Conservation (phyloP, 1,140 invertebrate genomes). For the Cyclina sinensis region DNA sequence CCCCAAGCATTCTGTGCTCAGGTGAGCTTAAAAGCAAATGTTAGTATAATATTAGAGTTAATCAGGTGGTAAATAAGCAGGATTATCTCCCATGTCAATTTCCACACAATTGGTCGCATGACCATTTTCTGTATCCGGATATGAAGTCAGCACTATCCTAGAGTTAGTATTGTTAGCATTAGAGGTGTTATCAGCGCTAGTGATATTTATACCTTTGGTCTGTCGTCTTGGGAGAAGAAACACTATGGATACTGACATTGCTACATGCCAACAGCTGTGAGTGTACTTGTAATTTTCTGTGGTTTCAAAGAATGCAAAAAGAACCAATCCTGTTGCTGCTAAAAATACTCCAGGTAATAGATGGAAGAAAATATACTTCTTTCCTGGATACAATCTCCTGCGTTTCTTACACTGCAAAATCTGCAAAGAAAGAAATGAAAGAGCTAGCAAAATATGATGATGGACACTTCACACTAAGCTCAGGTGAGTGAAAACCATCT, state of each 20-base stretch:
- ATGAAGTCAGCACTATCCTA: conserved; percentile 36
- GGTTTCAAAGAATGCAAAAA: conserved; percentile 95
- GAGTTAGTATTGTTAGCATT: conserved; percentile 48
- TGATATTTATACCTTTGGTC: conserved; percentile 63
- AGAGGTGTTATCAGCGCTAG: conserved; percentile 22
- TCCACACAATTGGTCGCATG: conserved; percentile 16
- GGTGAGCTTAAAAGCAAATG: too few relatives aligned
- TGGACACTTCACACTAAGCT: too few relatives aligned
- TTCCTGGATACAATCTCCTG: conserved; percentile 83
- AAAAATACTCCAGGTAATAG: conserved; percentile 92
- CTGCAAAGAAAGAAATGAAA: conserved; percentile 83
- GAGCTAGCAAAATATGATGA: too few relatives aligned
- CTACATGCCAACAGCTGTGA: conserved; percentile 94
- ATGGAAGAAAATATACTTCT: conserved; percentile 87
- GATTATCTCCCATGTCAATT: conserved; percentile 35
- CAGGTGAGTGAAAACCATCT: too few relatives aligned
- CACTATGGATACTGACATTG: conserved; percentile 93
- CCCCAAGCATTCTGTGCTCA: too few relatives aligned
- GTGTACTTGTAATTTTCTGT: conserved; percentile 91
- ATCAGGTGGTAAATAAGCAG: conserved; percentile 32
- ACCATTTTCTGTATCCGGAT: conserved; percentile 6
- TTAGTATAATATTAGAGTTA: too few relatives aligned
- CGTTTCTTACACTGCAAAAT: conserved; percentile 82
- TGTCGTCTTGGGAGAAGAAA: conserved; percentile 90
- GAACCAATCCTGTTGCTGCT: conserved; percentile 92